Conservation (phyloP, 2,888 invertebrate genomes). For the Hirtodrosophila alboralis region DNA sequence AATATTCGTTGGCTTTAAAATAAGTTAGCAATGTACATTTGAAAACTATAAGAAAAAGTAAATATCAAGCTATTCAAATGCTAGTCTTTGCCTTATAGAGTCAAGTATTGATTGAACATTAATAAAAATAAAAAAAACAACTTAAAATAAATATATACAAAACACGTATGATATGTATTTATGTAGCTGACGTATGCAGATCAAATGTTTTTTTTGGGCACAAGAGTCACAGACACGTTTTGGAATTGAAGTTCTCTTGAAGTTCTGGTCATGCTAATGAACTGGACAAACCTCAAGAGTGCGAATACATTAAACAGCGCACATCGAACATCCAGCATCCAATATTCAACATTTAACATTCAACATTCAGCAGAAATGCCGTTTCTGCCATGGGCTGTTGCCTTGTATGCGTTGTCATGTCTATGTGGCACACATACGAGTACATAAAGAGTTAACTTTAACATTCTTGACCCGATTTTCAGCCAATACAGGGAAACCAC, state of each 20-base stretch:
- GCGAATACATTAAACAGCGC: constrained; percentile 20
- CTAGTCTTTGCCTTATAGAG: not conserved
- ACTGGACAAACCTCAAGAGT: constrained; percentile 42
- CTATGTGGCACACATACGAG: constrained; percentile 14
- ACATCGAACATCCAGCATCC: constrained; percentile 2
- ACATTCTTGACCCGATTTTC: constrained; percentile 55
- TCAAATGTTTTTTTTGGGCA: constrained; percentile 25
- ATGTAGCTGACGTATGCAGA: constrained; percentile 13
- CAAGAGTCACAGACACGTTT: constrained; percentile 17
- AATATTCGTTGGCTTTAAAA: no score
- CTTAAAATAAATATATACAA: constrained; percentile 12
- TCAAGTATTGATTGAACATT: constrained; percentile 3
- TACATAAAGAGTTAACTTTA: constrained; percentile 18
- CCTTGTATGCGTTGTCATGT: constrained; percentile 24
- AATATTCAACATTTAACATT: not conserved
- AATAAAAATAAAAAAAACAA: constrained; percentile 8
- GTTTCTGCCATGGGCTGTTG: not conserved
- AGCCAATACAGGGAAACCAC: constrained; percentile 12
- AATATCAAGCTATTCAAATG: not conserved
- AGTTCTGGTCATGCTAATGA: constrained; percentile 51
- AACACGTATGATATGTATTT: constrained; percentile 14
- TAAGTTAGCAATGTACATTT: no score
- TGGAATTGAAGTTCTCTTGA: constrained; percentile 12
- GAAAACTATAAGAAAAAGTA: no score
- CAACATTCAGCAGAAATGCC: constrained; percentile 41